Conservation (phyloP, 2,113 vertebrate species). For the Lagopus muta region DNA sequence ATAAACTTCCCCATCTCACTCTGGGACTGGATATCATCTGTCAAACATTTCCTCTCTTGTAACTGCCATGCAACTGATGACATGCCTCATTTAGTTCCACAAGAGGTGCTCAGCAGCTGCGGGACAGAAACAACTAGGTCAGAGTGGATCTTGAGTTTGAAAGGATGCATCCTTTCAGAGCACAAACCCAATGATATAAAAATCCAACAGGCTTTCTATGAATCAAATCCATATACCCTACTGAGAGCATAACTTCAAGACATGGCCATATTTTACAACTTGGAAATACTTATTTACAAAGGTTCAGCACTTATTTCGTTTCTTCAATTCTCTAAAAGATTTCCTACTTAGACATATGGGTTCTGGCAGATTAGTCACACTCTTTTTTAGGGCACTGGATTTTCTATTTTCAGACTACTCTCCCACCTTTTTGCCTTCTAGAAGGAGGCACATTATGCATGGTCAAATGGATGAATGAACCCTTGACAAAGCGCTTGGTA, state of each 20-base stretch:
- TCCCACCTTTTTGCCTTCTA: background rate
- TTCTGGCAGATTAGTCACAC: background rate
- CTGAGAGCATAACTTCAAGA: background rate
- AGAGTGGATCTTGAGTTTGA: background rate
- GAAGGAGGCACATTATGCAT: constrained; percentile 12
- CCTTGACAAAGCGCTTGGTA: constrained; percentile 55
- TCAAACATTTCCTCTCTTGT: background rate
- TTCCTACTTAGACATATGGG: background rate
- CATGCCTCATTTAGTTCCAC: background rate
- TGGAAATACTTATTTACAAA: background rate
- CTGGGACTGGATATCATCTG: background rate
- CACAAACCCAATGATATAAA: background rate
- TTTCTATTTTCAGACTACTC: background rate
- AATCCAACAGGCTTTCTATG: background rate
- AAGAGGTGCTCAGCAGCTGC: background rate
- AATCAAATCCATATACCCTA: background rate
- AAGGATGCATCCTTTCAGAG: background rate
- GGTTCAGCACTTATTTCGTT: background rate
- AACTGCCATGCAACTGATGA: background rate
- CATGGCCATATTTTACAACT: background rate
- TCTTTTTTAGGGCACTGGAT: background rate
- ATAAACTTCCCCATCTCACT: background rate
- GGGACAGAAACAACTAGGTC: background rate
- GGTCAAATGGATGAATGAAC: constrained; percentile 55
- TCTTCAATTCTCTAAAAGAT: background rate